Conservation (phyloP, 37 sponge, comb jelly and placozoan genomes). For the Oopsacas minuta region DNA sequence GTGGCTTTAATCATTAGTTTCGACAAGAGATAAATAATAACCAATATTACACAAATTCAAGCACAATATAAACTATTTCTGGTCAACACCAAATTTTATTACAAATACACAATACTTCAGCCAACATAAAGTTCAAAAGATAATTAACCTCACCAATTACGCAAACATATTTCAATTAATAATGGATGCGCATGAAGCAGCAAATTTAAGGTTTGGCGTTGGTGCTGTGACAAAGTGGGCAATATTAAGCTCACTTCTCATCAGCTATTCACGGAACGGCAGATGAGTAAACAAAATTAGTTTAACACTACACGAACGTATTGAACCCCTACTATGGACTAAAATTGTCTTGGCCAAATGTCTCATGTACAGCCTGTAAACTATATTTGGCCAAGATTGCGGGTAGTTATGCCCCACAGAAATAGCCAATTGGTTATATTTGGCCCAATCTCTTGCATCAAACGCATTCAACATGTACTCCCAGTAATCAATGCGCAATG, state of each 20-base stretch:
- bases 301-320: background rate
- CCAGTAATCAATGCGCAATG: constrained; percentile 3
- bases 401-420: background rate
- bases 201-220: background rate
- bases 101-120: no score
- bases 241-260: background rate
- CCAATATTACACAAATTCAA: no score
- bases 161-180: background rate
- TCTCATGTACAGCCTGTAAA: background rate
- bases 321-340: background rate
- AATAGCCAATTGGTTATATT: background rate
- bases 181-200: background rate
- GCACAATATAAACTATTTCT: no score
- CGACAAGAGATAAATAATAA: no score
- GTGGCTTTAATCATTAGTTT: no score
- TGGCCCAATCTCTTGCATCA: background rate
- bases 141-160: no score
- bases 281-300: background rate
- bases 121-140: no score
- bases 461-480: constrained; percentile 1
- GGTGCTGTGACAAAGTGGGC: background rate
- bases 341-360: background rate
- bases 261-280: background rate
- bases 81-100: no score
- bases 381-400: background rate